Conservation (phyloP, 53 echinoderm and acorn worm species). For the Apostichopus leukothele region DNA sequence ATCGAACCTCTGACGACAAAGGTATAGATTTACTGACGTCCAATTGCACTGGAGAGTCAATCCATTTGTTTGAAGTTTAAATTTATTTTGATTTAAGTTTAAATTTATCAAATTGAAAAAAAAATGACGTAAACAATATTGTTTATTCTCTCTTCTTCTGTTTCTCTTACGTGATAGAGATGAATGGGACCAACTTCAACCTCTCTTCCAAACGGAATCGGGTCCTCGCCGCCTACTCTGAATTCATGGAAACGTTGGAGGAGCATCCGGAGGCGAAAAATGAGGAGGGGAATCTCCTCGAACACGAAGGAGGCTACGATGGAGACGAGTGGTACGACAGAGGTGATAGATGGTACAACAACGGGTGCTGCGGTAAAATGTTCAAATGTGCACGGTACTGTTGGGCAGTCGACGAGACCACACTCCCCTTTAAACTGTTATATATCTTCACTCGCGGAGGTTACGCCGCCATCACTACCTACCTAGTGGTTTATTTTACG, state of each 20-base stretch:
- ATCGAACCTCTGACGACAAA: too few species aligned
- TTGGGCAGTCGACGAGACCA: conserved; percentile 50
- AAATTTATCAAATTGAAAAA: too few species aligned
- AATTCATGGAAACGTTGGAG: conserved; percentile 31
- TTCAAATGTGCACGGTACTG: background rate
- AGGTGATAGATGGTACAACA: conserved; percentile 32
- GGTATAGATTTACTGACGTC: too few species aligned
- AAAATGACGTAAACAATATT: too few species aligned
- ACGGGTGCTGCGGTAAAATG: background rate
- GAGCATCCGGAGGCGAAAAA: conserved; percentile 28
- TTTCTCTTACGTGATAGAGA: background rate
- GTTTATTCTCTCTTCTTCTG: too few species aligned
- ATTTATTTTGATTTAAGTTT: too few species aligned
- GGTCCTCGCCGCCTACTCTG: conserved; percentile 28
- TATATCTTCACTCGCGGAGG: conserved; percentile 76
- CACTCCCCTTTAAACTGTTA: conserved; percentile 71
- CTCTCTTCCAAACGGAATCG: conserved; percentile 16
- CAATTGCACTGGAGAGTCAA: too few species aligned
- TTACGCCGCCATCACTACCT: conserved; percentile 62
- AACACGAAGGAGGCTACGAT: background rate
- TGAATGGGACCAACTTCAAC: background rate
- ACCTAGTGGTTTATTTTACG: conserved; percentile 56
- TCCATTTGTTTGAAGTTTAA: too few species aligned
- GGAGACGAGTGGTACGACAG: background rate
- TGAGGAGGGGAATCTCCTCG: conserved; percentile 29